These are phyloP conservation scores for Ptiloglossa arizonensis DNA, from an alignment of 1,140 invertebrate genomes.

Conservation along the genomic window DNA sequence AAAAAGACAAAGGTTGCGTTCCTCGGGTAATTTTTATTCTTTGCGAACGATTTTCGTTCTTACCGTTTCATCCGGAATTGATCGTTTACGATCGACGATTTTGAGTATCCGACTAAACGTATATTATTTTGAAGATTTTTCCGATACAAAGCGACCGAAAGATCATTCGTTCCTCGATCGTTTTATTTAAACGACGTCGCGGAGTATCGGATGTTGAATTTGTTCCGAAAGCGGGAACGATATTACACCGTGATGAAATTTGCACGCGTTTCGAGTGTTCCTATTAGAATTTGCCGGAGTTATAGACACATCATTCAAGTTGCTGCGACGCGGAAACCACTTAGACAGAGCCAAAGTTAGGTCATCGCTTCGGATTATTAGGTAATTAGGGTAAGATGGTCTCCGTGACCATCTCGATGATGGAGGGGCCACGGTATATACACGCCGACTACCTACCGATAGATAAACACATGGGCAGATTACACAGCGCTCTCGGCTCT, in stretches of 20 bases:
- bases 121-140: no score
- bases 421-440: constrained; percentile 69
- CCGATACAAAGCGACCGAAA: no score
- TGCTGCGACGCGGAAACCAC: constrained; percentile 63
- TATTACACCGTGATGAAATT: constrained; percentile 14
- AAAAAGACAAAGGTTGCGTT: no score
- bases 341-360: constrained; percentile 70
- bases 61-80: no score
- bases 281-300: constrained; percentile 58
- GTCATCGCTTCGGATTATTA: constrained; percentile 77
- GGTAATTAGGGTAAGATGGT: constrained; percentile 79
- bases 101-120: no score
- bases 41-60: no score
- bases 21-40: no score
- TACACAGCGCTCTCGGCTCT: constrained; percentile 74
- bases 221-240: neutral
- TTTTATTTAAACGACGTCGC: neutral
- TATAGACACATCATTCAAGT: constrained; percentile 59
- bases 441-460: constrained; percentile 71
- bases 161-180: no score
- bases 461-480: constrained; percentile 80
- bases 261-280: neutral
- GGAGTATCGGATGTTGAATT: neutral
- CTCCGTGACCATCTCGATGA: constrained; percentile 71
- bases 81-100: no score